Conservation (phyloP, 92 coral and sea anemone genomes). For the Umimayanthus chanpuru region DNA sequence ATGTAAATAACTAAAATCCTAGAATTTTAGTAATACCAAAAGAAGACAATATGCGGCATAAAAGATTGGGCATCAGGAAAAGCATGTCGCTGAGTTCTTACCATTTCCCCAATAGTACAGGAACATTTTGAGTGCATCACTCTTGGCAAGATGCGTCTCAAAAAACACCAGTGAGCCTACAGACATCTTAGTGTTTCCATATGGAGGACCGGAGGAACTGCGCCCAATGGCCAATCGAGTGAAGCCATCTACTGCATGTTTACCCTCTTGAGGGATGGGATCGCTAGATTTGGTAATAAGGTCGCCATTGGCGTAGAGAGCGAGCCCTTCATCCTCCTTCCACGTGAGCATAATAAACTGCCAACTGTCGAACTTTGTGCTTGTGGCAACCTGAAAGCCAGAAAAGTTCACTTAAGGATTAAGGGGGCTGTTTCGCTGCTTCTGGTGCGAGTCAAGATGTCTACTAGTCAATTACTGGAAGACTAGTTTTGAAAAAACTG, state of each 20-base stretch:
- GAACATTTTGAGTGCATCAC: slow-evolving; percentile 83
- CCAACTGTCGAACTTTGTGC: slow-evolving; percentile 79
- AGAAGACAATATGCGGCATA: not conserved
- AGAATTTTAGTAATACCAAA: not conserved
- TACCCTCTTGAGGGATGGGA: slow-evolving; percentile 82
- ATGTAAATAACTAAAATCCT: not conserved
- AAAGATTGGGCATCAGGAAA: not conserved
- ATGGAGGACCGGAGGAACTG: slow-evolving; percentile 86
- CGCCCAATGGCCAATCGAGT: slow-evolving; percentile 92
- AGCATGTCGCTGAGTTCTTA: slow-evolving; percentile 36
- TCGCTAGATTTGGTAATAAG: slow-evolving; percentile 79
- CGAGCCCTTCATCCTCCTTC: slow-evolving; percentile 82
- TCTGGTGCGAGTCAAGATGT: too few relatives aligned
- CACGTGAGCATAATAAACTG: slow-evolving; percentile 85
- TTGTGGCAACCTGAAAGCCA: slow-evolving; percentile 74
- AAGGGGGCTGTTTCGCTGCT: too few relatives aligned
- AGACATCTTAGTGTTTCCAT: slow-evolving; percentile 92
- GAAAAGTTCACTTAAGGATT: not conserved
- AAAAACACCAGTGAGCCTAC: slow-evolving; percentile 87
- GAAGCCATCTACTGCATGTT: slow-evolving; percentile 73
- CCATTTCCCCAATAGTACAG: slow-evolving; percentile 96
- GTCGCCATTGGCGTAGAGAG: slow-evolving; percentile 83
- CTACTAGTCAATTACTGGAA: too few relatives aligned
- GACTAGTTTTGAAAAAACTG: too few relatives aligned
- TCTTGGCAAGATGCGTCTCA: slow-evolving; percentile 71